Evolutionary conservation across 2,797 vertebrate genomes (phyloP), one percentile per base, ranked within the genome.

Genomic region (Geotrypetes seraphini): DNA sequence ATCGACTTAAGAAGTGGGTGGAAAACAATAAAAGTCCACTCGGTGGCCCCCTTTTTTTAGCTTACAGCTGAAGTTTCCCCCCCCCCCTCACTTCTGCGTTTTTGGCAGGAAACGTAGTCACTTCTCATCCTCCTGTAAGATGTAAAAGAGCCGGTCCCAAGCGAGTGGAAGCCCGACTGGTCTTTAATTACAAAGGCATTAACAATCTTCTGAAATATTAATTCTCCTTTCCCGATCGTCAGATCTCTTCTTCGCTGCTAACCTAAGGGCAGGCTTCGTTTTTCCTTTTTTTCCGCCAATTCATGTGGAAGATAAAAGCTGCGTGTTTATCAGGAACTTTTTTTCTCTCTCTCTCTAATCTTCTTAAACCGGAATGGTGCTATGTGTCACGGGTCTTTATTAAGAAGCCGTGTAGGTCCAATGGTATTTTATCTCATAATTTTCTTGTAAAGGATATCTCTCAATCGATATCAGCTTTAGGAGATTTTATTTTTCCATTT

Each of bases 151-250:
- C n/a, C 49, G 77, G 84, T 83, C 81, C 66, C 80, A 35, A 61
- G 63, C 44, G 86, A 70, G 60, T 75, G 66, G 31, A 36, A 71
- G 53, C 69, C 69, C 53, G 51, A 46, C 31, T 39, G 38, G 50
- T 71, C 79, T 75, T 75, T 62, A 75, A 79, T 67, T 71, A 76
- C 70, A 67, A 69, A 54, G 60, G 50, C 62, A 60, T 61, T 58
- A 56, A 63, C 63, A 37, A 62, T 63, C 22, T 47, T 63, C 39
- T 55, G 54, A 62, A 75, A 63, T 69, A 62, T 57, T 70, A 85
- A 77, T 50, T 66, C 50, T 62, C 53, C 53, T 53, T 57, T 63
- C 56, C 60, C 56, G 33, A 42, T 45, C 69, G 57, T 39, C 53
- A 53, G 31, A 43, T 44, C 12, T 15, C 63, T 53, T 36, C 10